Evolutionary conservation across 2,113 vertebrate species (phyloP).

Genomic region (Halcyon malimbica): DNA sequence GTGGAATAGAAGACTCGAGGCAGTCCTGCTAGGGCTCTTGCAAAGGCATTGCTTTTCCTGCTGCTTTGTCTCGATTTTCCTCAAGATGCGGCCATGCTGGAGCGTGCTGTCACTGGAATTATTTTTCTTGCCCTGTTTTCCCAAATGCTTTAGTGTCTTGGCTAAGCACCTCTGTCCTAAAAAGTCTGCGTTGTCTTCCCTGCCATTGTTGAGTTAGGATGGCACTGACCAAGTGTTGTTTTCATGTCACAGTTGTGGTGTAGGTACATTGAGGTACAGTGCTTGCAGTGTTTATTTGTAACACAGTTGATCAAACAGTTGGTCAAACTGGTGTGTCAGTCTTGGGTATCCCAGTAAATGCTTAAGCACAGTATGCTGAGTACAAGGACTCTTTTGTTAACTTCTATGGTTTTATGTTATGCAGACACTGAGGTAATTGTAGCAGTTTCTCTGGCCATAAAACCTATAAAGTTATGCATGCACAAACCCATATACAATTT

Average conservation of each 20-base stretch:
- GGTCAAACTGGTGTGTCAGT: neutral
- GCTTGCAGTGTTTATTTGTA: neutral
- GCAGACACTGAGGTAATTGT: neutral
- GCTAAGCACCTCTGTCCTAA: neutral
- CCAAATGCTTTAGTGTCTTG: neutral
- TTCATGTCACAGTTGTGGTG: neutral
- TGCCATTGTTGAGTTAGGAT: neutral
- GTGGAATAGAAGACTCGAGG: neutral
- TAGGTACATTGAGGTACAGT: accelerated
- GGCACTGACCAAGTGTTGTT: neutral
- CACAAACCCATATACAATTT: neutral
- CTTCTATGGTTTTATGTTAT: neutral
- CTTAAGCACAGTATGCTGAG: neutral
- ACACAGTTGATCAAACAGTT: neutral
- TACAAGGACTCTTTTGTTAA: neutral
- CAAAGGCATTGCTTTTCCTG: neutral
- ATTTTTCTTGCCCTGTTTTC: neutral
- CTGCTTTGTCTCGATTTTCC: neutral
- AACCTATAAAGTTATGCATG: neutral
- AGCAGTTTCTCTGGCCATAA: neutral
- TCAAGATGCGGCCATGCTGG: neutral
- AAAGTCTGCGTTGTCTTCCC: neutral
- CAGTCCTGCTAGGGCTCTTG: neutral
- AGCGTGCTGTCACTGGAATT: neutral
- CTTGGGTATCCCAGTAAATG: neutral